Evolutionary conservation across 2,888 invertebrate species (phyloP).

Genomic region (Graphium colonna): DNA sequence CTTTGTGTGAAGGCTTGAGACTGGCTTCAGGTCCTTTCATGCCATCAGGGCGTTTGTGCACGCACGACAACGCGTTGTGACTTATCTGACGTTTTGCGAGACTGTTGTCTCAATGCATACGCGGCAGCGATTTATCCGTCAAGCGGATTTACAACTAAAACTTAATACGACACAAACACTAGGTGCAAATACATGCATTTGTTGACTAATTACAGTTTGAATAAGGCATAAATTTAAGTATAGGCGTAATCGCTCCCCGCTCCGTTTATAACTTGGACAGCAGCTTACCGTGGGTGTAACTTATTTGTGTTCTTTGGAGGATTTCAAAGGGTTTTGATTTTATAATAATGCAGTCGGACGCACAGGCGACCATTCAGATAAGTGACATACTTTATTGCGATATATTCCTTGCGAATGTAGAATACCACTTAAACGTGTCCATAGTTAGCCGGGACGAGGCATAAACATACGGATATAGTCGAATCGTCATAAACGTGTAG

Average conservation of each 20-base stretch:
- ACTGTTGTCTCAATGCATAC: slow-evolving; percentile 23
- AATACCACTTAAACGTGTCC: slow-evolving; percentile 20
- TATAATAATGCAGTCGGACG: slow-evolving; percentile 46
- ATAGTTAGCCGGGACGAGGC: slow-evolving; percentile 1
- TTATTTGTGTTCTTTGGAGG: slow-evolving; percentile 53
- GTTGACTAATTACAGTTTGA: background rate
- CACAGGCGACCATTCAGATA: slow-evolving; percentile 43
- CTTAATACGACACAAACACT: too few species aligned
- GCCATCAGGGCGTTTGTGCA: slow-evolving; percentile 46
- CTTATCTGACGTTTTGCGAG: slow-evolving; percentile 31
- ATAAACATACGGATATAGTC: slow-evolving; percentile 9
- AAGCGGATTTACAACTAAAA: background rate
- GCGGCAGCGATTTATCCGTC: slow-evolving; percentile 17
- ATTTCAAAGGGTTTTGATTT: slow-evolving; percentile 66
- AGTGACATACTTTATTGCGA: slow-evolving; percentile 43
- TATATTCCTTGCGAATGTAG: slow-evolving; percentile 36
- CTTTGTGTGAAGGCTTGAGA: slow-evolving; percentile 33
- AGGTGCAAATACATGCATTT: background rate
- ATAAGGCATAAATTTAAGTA: too few species aligned
- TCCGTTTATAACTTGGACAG: slow-evolving; percentile 5
- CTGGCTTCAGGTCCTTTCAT: slow-evolving; percentile 46
- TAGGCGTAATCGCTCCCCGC: slow-evolving; percentile 2
- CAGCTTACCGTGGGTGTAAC: slow-evolving; percentile 27
- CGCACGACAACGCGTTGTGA: slow-evolving; percentile 42
- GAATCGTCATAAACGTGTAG: slow-evolving; percentile 12